phyloP scores from a whole-genome alignment of 2,113 vertebrate genomes.

The Paramormyrops kingsleyae region DNA sequence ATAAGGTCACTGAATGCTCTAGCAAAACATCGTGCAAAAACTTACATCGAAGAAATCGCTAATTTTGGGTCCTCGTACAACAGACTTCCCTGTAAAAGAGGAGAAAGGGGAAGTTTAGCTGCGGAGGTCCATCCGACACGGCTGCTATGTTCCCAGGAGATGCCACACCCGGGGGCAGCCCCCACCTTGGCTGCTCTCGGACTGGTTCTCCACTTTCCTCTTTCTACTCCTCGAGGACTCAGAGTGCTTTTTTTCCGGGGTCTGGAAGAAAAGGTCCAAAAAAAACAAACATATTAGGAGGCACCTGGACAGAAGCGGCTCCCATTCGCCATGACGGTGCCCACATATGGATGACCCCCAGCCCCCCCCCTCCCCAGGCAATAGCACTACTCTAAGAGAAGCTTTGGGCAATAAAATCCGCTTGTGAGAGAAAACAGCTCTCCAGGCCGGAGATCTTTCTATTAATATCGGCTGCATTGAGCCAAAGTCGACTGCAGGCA shows the following conservation, averaged over 20 bases:
- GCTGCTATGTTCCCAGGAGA: neutral
- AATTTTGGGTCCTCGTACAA: conserved; percentile 92
- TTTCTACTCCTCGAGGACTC: conserved; percentile 92
- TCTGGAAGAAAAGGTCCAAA: conserved; percentile 59
- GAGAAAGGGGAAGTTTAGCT: conserved; percentile 5
- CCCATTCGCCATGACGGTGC: neutral
- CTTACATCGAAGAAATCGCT: conserved; percentile 99
- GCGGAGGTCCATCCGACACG: neutral
- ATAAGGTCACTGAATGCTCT: neutral
- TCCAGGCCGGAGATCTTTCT: neutral
- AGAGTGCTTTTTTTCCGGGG: conserved; percentile 92
- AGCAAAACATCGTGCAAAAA: conserved; percentile 10
- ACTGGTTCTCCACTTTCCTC: conserved; percentile 93
- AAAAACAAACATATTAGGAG: neutral
- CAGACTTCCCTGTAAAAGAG: conserved; percentile 75
- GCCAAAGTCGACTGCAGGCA: neutral
- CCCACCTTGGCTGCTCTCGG: conserved; percentile 96
- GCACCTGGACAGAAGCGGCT: neutral
- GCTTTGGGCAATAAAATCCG: neutral
- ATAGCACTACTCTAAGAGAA: neutral
- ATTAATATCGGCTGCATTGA: neutral
- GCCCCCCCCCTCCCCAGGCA: neutral
- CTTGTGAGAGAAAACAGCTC: neutral
- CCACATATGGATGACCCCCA: neutral
- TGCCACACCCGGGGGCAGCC: neutral